Evolutionary conservation across 2,888 invertebrate species (phyloP).

Genomic region (Choristoneura rosaceana): DNA sequence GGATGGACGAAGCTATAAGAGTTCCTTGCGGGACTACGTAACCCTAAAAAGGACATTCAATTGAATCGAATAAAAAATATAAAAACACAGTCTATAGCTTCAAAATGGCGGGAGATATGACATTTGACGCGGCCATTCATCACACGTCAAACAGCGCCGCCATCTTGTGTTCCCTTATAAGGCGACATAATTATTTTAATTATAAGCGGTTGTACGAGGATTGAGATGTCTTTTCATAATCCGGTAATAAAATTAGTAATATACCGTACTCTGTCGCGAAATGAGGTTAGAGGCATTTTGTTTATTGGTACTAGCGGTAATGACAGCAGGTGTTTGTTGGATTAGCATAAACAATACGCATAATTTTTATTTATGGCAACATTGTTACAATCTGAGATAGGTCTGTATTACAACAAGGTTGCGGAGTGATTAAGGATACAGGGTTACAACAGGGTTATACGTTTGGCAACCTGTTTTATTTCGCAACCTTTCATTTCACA

Average conservation of each 20-base stretch:
- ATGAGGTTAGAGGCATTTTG: constrained; percentile 19
- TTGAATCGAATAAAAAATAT: constrained; percentile 23
- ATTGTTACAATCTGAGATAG: background rate
- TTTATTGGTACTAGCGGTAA: background rate
- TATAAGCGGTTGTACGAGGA: constrained; percentile 54
- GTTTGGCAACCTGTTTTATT: no score
- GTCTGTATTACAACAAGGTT: background rate
- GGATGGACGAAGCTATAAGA: no score
- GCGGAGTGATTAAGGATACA: no score
- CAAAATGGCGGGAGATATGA: constrained; percentile 59
- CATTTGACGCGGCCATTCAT: constrained; percentile 67
- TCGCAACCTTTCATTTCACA: no score
- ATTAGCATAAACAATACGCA: constrained; percentile 17
- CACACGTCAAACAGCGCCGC: constrained; percentile 70
- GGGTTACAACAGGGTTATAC: no score
- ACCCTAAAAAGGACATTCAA: constrained; percentile 1
- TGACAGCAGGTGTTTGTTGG: background rate
- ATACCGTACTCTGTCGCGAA: constrained; percentile 5
- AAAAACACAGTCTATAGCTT: constrained; percentile 19
- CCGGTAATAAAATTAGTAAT: constrained; percentile 51
- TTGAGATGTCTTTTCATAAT: constrained; percentile 63
- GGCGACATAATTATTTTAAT: constrained; percentile 64
- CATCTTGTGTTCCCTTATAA: constrained; percentile 75
- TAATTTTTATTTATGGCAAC: background rate
- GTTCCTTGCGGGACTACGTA: no score